Evolutionary conservation across 2,888 invertebrate genomes (phyloP), one percentile per base, ranked within the genome.

Genomic region (Napeogenes sylphis): DNA sequence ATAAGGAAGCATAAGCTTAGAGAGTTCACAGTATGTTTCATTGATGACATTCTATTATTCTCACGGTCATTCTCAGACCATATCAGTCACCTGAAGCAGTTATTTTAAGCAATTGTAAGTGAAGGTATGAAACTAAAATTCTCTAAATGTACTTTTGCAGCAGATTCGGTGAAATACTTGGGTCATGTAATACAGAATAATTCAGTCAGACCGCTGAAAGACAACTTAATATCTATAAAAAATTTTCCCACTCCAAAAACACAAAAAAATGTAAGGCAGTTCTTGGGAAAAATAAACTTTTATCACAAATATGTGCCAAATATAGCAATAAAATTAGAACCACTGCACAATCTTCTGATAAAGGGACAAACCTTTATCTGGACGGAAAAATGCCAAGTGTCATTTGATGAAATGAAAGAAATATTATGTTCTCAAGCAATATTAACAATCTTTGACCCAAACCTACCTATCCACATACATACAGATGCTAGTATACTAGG

Each of bases 121-220:
- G 70, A 72, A 58, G 70, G 70, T 8, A 71, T 71, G 51, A 62
- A 68, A 62, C 21, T 72, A 21, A 71, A 73, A 67, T 68, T 70
- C 45, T 32, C 69, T 10, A 70, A 72, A 61, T 72, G 70, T 47
- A 60, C 3, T 0, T 71, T 69, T 66, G 70, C 69, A 13, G 5
- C 13, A 2, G 45, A 61, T 21, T 21, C 21, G 21, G 21, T 5
- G 65, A 54, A 8, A 63, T 61, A 56, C 12, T 33, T 60, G 38
- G 47, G 60, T 12, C 60, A 61, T 21, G 56, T 61, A 38, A n/a
- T 47, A 55, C 12, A 61, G 35, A 56, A 61, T 10, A 61, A 71
- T 66, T 30, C 71, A 30, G 59, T 71, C 0, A 60, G n/a, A 57
- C 71, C 72, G 35, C 4, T 73, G n/a, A 72, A 70, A 55, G 71